Base-by-base conservation (phyloP, 2,797 vertebrate genomes). In the Neostethus bicornis region DNA sequence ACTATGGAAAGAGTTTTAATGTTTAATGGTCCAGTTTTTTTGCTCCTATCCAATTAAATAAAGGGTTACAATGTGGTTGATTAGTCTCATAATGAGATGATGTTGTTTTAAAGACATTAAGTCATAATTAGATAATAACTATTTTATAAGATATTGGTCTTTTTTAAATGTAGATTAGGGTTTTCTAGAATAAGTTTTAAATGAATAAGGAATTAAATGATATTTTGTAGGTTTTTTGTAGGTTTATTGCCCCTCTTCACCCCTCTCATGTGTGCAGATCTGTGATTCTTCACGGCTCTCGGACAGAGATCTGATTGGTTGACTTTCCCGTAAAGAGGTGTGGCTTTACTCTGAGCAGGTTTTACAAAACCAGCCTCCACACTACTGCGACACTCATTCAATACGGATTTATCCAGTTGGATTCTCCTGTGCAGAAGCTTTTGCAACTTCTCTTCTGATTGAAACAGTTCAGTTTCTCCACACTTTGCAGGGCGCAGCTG, bases 271-370 rank as follows among this genome's bases (percentile, higher is more conserved):
- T 16, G 51, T n/a, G 17, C 42, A 51, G 17, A 16, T 25, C 52
- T 21, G 54, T 46, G 16, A 51, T 12, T 31, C 51, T n/a, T 31
- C 58, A 59, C 51, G 31, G 52, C 55, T 69, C 68, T 78, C 88
- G 85, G 82, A 89, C 85, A 31, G 79, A 16, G 9, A 35, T 61
- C 61, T 77, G 79, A 91, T 92, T 92, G 87, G 91, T 52, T 73
- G 0, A 0, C 7, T 23, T 14, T 0, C 2, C 0, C 12, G 5
- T 1, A 0, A 0, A 11, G 23, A 14, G 91, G 91, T 85, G 89
- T 79, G 79, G 64, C 48, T 19, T 7, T 2, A 1, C 1, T 2
- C 56, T 63, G 66, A 50, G 62, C 58, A 73, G 51, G 77, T 89
- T 85, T 79, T 31, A 87, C 85, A 91, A 91, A 92, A 90, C 8